Evolutionary conservation across 2,888 invertebrate genomes (phyloP), one percentile per base, ranked within the genome.

Genomic region (Sinhomidia bicolor): DNA sequence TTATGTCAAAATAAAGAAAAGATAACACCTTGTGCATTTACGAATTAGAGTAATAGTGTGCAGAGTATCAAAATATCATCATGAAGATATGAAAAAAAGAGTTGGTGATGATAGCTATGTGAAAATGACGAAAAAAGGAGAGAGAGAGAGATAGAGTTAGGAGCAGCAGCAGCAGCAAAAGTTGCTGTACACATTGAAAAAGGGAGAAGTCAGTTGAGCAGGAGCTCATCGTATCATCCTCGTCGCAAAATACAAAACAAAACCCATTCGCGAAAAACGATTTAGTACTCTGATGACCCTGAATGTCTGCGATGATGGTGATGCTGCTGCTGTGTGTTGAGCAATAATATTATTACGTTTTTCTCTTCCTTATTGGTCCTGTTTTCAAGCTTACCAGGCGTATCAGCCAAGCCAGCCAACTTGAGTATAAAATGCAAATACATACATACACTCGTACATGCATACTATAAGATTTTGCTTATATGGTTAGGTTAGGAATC

Each of bases 341-440:
- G 87, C 87, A 88, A 88, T 88, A 82, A 76, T 74, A 88, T 68
- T 68, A 44, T 81, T 80, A 86, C 74, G 20, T 87, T 74, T 76
- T 89, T 90, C 91, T 89, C 91, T 91, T 91, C 91, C 91, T 91
- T 91, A 90, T 91, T 91, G 91, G 88, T 89, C 83, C 90, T 89
- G 76, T 80, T 85, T 87, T 88, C 74, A 41, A 26, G 54, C 83
- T 29, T 51, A 32, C 36, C 32, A 65, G 65, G 26, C 60, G 14
- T 60, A 60, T 60, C 60, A 60, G 60, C 10, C 10, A 36, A 51
- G 51, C 10, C 20, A 41, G 62, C n/a, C 14, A n/a, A 26, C n/a
- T 32, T 23, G 6, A n/a, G 44, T 32, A 44, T 26, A 26, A 0
- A 29, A 10, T n/a, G 68, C 10, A 44, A 23, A 41, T 20, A 20